Evolutionary conservation across 2,888 invertebrate species (phyloP).

Genomic region (Rhopalosiphum nymphaeae): DNA sequence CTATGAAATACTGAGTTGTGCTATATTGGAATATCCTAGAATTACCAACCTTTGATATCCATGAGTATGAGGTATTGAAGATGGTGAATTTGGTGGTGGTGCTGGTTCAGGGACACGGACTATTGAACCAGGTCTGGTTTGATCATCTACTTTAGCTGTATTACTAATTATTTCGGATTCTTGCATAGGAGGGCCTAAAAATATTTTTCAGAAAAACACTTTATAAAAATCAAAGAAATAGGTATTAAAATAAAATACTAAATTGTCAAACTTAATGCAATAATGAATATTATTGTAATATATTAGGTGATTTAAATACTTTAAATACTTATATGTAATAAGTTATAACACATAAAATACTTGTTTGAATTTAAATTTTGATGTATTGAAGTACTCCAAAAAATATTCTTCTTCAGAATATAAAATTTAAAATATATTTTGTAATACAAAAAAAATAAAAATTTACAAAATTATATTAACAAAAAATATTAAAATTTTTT

Average conservation of each 20-base stretch:
- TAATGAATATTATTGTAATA: no score
- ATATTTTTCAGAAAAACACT: conserved; percentile 30
- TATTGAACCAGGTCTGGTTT: conserved; percentile 70
- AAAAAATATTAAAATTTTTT: no score
- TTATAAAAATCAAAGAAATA: background rate
- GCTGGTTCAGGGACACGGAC: conserved; percentile 69
- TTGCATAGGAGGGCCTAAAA: conserved; percentile 65
- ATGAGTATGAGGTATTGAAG: conserved; percentile 66
- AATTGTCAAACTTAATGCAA: background rate
- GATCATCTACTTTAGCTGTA: conserved; percentile 64
- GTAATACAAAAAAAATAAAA: no score
- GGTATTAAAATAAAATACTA: background rate
- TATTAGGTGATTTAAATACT: no score
- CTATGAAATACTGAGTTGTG: background rate
- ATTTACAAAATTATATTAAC: no score
- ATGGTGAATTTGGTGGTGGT: conserved; percentile 67
- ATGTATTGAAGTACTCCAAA: no score
- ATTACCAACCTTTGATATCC: conserved; percentile 66
- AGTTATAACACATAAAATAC: no score
- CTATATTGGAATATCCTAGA: background rate
- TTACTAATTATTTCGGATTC: conserved; percentile 68
- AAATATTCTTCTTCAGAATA: no score
- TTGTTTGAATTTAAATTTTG: no score
- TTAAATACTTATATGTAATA: no score
- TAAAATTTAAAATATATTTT: no score